A percentile compares a stretch with the other conserved stretches of the same genome.
These are phyloP conservation scores for Hyposoter dolosus DNA, from an alignment of 2,888 invertebrate species.

Conservation along the genomic window DNA sequence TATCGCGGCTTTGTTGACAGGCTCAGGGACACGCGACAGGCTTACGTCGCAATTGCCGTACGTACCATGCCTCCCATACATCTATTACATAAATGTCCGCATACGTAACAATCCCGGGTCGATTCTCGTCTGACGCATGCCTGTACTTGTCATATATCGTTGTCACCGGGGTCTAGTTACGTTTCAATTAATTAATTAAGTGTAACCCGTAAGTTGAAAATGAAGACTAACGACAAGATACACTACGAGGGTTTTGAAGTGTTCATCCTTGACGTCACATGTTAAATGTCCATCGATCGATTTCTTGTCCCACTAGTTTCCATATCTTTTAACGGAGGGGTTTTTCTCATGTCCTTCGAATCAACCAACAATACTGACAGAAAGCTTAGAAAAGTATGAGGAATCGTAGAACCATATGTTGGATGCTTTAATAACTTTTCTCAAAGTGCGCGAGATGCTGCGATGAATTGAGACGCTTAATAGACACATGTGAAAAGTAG, in stretches of 20 bases:
- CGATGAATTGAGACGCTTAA: background rate
- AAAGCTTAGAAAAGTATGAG: too few species aligned
- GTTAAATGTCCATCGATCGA: background rate
- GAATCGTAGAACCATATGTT: too few species aligned
- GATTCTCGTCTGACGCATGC: background rate
- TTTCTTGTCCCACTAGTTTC: background rate
- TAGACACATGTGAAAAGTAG: background rate
- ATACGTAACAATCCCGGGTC: conserved; percentile 17
- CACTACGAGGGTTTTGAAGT: background rate
- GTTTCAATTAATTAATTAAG: conserved; percentile 41
- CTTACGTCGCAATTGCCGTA: conserved; percentile 12
- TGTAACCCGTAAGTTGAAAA: background rate
- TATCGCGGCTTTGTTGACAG: conserved; percentile 25
- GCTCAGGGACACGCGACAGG: conserved; percentile 21
- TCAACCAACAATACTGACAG: background rate
- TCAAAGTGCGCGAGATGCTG: background rate
- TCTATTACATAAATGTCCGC: conserved; percentile 39
- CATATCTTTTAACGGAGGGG: background rate
- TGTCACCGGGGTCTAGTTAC: conserved; percentile 16
- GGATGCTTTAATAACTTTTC: too few species aligned
- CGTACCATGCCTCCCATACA: background rate
- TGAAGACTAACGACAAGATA: conserved; percentile 1
- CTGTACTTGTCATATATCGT: conserved; percentile 17
- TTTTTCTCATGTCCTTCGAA: background rate
- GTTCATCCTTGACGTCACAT: background rate